Evolutionary conservation across 2,888 invertebrate genomes (phyloP).

Genomic region (Trichopoda pennipes): DNA sequence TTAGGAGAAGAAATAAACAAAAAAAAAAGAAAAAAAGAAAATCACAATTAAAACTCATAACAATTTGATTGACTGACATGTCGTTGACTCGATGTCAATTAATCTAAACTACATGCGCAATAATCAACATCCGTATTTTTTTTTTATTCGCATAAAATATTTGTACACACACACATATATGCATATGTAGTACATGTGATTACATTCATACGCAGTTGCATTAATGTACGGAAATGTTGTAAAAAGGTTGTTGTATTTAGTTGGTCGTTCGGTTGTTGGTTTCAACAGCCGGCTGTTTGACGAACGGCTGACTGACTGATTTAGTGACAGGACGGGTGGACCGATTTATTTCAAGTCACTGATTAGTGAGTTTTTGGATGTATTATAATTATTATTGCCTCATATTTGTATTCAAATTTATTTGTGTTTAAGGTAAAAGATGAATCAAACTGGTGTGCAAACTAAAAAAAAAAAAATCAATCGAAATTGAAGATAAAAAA

Average conservation of each 20-base stretch:
- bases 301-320: constrained; percentile 39
- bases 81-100: constrained; percentile 80
- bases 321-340: constrained; percentile 60
- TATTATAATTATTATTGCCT: constrained; percentile 49
- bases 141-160: constrained; percentile 36
- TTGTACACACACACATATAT: constrained; percentile 19
- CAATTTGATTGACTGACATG: constrained; percentile 80
- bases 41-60: constrained; percentile 65
- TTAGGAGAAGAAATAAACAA: too few relatives aligned
- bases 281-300: constrained; percentile 56
- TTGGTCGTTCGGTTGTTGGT: constrained; percentile 23
- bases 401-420: constrained; percentile 23
- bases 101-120: constrained; percentile 74
- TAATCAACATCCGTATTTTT: constrained; percentile 65
- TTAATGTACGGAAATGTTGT: constrained; percentile 36
- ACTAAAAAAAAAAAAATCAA: neutral
- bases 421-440: neutral
- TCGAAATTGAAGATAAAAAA: too few relatives aligned
- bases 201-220: neutral
- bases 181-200: constrained; percentile 2
- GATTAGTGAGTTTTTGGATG: constrained; percentile 17
- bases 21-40: constrained; percentile 35
- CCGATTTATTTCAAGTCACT: constrained; percentile 59
- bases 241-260: constrained; percentile 31
- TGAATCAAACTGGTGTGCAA: neutral